Percentiles rank a stretch among this genome's conserved stretches.
Evolutionary conservation across 2,888 invertebrate genomes (phyloP).

Genomic region (Tachina lurida): DNA sequence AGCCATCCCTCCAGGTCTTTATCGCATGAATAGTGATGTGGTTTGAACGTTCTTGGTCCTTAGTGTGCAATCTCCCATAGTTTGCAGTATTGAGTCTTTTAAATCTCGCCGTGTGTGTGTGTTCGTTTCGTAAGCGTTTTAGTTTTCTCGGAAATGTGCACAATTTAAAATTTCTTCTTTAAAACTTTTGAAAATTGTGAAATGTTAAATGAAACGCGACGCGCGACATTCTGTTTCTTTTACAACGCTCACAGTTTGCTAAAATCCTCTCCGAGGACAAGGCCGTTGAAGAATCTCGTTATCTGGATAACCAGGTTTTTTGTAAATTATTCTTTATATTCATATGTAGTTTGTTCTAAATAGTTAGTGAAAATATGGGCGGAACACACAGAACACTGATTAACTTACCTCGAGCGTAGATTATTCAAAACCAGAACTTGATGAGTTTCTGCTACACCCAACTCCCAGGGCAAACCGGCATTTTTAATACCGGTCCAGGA

Average conservation of each 20-base stretch:
- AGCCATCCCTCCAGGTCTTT: background rate
- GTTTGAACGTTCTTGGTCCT: constrained; percentile 14
- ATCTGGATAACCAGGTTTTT: constrained; percentile 82
- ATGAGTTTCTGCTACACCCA: constrained; percentile 99
- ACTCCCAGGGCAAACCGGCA: constrained; percentile 99
- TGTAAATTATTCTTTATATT: constrained; percentile 72
- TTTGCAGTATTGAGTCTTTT: background rate
- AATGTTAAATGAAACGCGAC: constrained; percentile 59
- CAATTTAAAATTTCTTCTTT: constrained; percentile 74
- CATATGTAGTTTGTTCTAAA: constrained; percentile 75
- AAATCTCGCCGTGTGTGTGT: constrained; percentile 54
- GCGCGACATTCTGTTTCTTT: constrained; percentile 39
- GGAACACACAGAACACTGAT: constrained; percentile 74
- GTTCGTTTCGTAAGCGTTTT: constrained; percentile 71
- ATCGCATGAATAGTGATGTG: constrained; percentile 6
- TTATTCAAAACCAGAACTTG: constrained; percentile 97
- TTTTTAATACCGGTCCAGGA: constrained; percentile 99
- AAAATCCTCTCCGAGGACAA: constrained; percentile 76
- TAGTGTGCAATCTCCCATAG: constrained; percentile 4
- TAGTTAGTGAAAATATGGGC: constrained; percentile 77
- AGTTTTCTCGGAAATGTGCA: constrained; percentile 68
- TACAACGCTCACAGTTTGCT: constrained; percentile 66
- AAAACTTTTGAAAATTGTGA: constrained; percentile 74
- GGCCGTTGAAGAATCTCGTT: constrained; percentile 74
- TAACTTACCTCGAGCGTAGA: constrained; percentile 87